phyloP scores from a whole-genome alignment of 2,888 invertebrate genomes.

The Notodonta dromedarius region DNA sequence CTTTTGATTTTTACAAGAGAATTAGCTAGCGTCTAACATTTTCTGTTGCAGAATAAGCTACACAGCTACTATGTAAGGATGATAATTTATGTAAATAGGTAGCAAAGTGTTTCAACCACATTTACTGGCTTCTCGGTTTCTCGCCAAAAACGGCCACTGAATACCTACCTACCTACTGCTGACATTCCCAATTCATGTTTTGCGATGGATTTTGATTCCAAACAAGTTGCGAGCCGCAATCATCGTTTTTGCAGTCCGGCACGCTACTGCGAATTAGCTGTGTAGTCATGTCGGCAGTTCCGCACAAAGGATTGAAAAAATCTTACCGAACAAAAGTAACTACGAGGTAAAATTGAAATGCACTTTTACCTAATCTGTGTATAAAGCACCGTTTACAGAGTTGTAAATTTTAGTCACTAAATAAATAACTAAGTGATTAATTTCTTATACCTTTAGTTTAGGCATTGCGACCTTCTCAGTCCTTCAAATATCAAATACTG shows the following conservation, averaged over 20 bases:
- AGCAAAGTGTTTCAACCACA: slow-evolving; percentile 16
- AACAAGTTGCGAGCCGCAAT: not conserved
- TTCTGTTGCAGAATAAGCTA: no score
- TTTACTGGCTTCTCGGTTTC: slow-evolving; percentile 15
- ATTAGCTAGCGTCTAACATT: no score
- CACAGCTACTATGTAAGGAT: slow-evolving; percentile 6
- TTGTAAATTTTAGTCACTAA: not conserved
- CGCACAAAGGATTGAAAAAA: not conserved
- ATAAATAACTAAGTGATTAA: not conserved
- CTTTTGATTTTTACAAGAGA: no score
- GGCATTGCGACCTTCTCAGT: not conserved
- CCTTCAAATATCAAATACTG: slow-evolving; percentile 2
- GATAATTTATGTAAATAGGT: not conserved
- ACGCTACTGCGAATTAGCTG: not conserved
- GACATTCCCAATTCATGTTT: not conserved
- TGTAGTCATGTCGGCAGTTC: not conserved
- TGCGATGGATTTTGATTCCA: not conserved
- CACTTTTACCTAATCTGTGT: no score
- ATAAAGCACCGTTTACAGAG: no score
- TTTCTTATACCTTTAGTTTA: not conserved
- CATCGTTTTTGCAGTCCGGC: not conserved
- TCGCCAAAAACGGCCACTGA: slow-evolving; percentile 5
- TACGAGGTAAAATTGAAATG: not conserved
- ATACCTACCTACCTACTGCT: not conserved
- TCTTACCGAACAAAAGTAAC: not conserved